phyloP scores from a whole-genome alignment of 2,888 invertebrate genomes.

The Brachyptera risi region DNA sequence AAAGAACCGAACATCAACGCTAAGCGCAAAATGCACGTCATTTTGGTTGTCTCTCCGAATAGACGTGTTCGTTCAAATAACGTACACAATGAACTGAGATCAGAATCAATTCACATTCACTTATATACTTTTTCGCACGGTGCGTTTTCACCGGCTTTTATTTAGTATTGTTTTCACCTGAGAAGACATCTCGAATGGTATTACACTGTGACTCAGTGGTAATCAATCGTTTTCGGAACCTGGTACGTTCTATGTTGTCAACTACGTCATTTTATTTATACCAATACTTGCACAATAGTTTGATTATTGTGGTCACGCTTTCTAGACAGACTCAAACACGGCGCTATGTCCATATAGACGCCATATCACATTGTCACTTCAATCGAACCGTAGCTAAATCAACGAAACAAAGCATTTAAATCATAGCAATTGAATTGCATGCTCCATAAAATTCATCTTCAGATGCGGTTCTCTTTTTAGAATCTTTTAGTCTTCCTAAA shows the following conservation, averaged over 20 bases:
- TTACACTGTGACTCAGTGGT: neutral
- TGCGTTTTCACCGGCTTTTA: constrained; percentile 6
- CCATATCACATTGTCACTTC: constrained; percentile 1
- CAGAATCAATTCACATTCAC: neutral
- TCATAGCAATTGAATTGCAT: no score
- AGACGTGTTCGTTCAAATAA: neutral
- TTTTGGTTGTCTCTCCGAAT: neutral
- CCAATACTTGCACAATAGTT: neutral
- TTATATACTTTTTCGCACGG: constrained; percentile 1
- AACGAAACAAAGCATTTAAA: neutral
- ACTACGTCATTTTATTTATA: neutral
- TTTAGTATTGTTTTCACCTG: neutral
- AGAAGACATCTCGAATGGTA: neutral
- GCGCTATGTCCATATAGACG: neutral
- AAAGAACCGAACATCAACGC: neutral
- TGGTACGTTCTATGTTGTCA: neutral
- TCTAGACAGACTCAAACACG: neutral
- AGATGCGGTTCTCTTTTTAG: neutral
- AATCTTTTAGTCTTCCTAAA: no score
- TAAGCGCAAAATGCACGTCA: constrained; percentile 3
- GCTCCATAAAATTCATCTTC: neutral
- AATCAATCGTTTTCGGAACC: constrained; percentile 17
- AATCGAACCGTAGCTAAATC: neutral
- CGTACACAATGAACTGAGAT: constrained; percentile 5
- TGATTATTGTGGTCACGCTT: constrained; percentile 11